Evolutionary conservation across 2,797 vertebrate species (phyloP).

Genomic region (Paramormyrops hopkinsi): DNA sequence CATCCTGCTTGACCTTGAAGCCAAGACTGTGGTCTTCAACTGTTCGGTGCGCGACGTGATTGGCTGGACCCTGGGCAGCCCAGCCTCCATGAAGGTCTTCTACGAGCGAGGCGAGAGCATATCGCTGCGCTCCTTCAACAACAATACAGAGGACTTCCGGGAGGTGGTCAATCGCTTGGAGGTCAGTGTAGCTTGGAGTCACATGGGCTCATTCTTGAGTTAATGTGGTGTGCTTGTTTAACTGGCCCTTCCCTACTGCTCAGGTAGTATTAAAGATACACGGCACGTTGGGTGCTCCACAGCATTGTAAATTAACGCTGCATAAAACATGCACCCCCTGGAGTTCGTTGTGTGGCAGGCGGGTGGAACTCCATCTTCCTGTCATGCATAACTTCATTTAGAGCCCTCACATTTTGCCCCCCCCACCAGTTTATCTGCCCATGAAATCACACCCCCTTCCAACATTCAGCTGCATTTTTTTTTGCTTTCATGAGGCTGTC

Average conservation of each 20-base stretch:
- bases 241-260: background rate
- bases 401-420: background rate
- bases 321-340: background rate
- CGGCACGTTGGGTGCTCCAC: background rate
- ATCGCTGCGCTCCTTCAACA: constrained; percentile 83
- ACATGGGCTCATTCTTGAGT: background rate
- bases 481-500: background rate
- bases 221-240: background rate
- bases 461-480: background rate
- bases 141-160: constrained; percentile 85
- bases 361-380: background rate
- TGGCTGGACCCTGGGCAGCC: constrained; percentile 85
- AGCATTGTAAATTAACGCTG: background rate
- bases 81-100: constrained; percentile 86
- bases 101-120: constrained; percentile 91
- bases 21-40: constrained; percentile 86
- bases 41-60: constrained; percentile 90
- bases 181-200: constrained; percentile 64
- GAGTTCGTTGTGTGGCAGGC: background rate
- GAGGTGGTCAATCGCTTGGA: constrained; percentile 91
- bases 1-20: constrained; percentile 83
- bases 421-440: background rate
- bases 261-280: background rate
- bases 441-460: background rate
- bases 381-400: background rate